A percentile compares a stretch with the other conserved stretches of the same genome.
phyloP scores from a whole-genome alignment of 2,888 invertebrate species.

The Cheilosia variabilis region DNA sequence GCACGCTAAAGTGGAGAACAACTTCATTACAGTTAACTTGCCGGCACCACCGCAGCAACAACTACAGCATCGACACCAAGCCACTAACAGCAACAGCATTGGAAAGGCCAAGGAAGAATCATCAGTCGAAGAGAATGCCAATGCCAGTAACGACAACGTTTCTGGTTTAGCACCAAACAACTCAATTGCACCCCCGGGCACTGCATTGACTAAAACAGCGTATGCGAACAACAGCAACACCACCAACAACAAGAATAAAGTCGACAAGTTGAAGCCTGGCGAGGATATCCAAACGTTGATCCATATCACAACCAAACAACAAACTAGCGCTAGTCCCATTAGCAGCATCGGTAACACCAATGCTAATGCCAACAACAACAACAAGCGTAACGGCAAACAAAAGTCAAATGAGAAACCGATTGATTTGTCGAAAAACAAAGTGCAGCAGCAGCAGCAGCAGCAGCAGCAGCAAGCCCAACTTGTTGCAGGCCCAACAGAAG shows the following conservation, averaged over 20 bases:
- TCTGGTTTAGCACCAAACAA: conserved; percentile 18
- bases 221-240: conserved; percentile 27
- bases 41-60: conserved; percentile 15
- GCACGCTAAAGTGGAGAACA: conserved; percentile 78
- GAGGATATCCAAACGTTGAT: conserved; percentile 27
- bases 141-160: conserved; percentile 38
- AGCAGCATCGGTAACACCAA: conserved; percentile 37
- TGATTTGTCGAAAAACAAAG: conserved; percentile 64
- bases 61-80: conserved; percentile 59
- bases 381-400: conserved; percentile 51
- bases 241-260: conserved; percentile 37
- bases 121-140: conserved; percentile 28
- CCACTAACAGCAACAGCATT: conserved; percentile 76
- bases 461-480: conserved; percentile 28
- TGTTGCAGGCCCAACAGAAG: conserved; percentile 76
- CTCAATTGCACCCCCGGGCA: conserved; percentile 30
- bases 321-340: conserved; percentile 4
- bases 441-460: conserved; percentile 49
- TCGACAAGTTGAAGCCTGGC: conserved; percentile 22
- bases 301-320: conserved; percentile 24
- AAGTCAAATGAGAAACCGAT: conserved; percentile 62
- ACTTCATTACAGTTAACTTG: conserved; percentile 76
- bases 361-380: conserved; percentile 63
- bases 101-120: conserved; percentile 27
- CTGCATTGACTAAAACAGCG: conserved; percentile 31